Evolutionary conservation across 37 sponge, comb jelly and placozoan genomes (phyloP).

Genomic region (Oopsacas minuta): DNA sequence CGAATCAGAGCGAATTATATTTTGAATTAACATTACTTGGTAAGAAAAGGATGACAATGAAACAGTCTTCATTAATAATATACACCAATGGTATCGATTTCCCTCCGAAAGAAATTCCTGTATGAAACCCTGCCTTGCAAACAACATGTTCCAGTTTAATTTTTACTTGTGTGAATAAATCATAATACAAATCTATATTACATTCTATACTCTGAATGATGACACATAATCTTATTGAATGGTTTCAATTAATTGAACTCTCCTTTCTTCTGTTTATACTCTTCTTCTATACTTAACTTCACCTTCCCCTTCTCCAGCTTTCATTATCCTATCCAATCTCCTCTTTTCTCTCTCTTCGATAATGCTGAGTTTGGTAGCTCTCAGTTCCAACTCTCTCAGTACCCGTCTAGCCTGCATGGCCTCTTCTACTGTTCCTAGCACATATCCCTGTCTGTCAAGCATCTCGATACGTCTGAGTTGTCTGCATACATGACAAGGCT

Average conservation of each 20-base stretch:
- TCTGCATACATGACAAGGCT: background rate
- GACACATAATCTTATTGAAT: no score
- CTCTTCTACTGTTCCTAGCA: conserved; percentile 6
- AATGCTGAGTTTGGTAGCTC: conserved; percentile 1
- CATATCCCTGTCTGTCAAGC: background rate
- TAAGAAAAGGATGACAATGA: no score
- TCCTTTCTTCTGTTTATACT: background rate
- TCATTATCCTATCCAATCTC: background rate
- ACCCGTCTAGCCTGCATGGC: background rate
- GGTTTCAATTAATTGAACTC: background rate
- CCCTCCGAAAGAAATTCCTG: no score
- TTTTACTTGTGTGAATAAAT: no score
- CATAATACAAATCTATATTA: no score
- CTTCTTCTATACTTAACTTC: background rate
- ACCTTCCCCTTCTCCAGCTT: background rate
- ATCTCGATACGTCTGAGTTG: background rate
- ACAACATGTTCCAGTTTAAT: no score
- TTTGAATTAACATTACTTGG: no score
- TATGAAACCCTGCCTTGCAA: no score
- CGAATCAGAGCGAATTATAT: no score
- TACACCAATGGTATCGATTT: no score
- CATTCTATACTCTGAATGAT: no score
- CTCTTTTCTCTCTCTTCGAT: background rate
- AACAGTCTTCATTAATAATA: no score
- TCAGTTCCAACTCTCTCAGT: conserved; percentile 2